Percentiles rank a stretch among this genome's conserved stretches.
phyloP scores from a whole-genome alignment of 2,113 vertebrate genomes.

The Monarcha castaneiventris region DNA sequence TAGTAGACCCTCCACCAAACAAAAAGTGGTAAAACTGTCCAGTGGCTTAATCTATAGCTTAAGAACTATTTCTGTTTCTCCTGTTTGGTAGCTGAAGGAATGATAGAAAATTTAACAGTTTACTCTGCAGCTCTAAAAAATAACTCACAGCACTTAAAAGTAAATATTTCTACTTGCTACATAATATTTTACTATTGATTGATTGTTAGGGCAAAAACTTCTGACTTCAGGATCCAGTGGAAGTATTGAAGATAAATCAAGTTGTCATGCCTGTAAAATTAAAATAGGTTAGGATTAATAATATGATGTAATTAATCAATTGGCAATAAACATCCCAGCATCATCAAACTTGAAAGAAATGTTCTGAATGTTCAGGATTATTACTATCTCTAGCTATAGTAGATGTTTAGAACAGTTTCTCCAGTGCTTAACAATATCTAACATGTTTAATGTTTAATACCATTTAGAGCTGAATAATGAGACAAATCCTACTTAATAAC shows the following conservation, averaged over 20 bases:
- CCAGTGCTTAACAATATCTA: constrained; percentile 2
- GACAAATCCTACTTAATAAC: constrained; percentile 55
- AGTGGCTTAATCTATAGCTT: neutral
- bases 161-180: neutral
- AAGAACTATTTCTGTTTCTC: neutral
- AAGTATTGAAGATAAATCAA: neutral
- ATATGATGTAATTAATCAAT: neutral
- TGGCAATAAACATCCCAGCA: neutral
- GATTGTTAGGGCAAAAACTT: neutral
- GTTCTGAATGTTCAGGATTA: neutral
- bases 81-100: neutral
- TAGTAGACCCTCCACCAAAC: neutral
- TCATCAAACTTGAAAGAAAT: neutral
- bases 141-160: neutral
- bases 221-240: neutral
- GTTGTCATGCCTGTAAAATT: neutral
- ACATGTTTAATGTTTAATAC: constrained; percentile 38
- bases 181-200: neutral
- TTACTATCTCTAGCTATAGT: neutral
- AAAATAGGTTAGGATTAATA: neutral
- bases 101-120: neutral
- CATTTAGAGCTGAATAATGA: constrained; percentile 19
- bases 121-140: neutral
- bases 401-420: neutral
- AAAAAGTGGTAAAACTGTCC: neutral